These are phyloP conservation scores for Ametastegia equiseti DNA, from an alignment of 2,888 invertebrate species.

Conservation along the genomic window DNA sequence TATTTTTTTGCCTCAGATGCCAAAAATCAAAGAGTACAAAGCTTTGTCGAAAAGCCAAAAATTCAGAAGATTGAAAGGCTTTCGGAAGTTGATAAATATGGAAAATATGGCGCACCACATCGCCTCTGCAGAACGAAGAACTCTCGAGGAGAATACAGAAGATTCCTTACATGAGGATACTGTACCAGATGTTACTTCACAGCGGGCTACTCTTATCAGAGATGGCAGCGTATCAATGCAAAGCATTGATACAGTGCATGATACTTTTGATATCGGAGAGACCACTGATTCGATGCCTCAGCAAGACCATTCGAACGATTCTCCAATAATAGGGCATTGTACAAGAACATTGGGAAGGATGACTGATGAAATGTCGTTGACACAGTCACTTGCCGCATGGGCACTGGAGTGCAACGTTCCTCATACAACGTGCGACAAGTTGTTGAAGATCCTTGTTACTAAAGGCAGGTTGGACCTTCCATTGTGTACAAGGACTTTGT, in stretches of 20 bases:
- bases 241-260: background rate
- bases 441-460: no score
- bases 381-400: no score
- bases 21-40: background rate
- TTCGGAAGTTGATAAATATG: background rate
- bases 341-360: no score
- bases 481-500: no score
- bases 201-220: background rate
- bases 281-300: no score
- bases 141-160: background rate
- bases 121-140: background rate
- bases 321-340: no score
- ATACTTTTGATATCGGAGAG: background rate
- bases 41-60: conserved; percentile 1
- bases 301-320: no score
- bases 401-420: no score
- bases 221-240: background rate
- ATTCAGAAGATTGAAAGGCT: background rate
- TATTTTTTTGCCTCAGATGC: background rate
- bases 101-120: background rate
- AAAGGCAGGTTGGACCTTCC: no score
- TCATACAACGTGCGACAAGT: no score
- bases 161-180: background rate
- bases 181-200: background rate
- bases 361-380: no score